Evolutionary conservation across 2,797 vertebrate genomes (phyloP).

Genomic region (Xenentodon cancila): DNA sequence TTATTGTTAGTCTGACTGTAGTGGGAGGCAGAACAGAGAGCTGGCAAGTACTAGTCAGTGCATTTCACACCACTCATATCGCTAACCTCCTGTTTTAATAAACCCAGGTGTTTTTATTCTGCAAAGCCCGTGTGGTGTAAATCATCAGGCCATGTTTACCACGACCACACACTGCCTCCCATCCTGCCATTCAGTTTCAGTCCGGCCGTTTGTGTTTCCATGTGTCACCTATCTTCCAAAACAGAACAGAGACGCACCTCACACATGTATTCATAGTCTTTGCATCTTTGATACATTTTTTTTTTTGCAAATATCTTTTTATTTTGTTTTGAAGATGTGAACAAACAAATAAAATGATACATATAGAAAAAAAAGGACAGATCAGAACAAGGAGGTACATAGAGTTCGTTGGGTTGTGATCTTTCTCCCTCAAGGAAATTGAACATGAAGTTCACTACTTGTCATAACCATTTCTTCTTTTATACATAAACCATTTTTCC

Average conservation of each 20-base stretch:
- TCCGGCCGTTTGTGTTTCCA: slow-evolving; percentile 45
- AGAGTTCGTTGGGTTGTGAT: no score
- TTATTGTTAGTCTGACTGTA: slow-evolving; percentile 58
- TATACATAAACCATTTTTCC: no score
- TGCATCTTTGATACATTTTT: slow-evolving; percentile 72
- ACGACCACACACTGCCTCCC: slow-evolving; percentile 55
- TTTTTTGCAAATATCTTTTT: no score
- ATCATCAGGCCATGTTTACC: not conserved
- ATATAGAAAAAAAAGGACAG: no score
- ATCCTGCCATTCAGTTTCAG: slow-evolving; percentile 31
- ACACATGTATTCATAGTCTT: slow-evolving; percentile 69
- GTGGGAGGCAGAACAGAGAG: slow-evolving; percentile 48
- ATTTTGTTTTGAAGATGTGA: no score
- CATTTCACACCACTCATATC: slow-evolving; percentile 24
- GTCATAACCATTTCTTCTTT: no score
- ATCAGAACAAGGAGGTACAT: no score
- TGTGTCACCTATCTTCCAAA: slow-evolving; percentile 59
- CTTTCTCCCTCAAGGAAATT: no score
- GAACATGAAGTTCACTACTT: no score
- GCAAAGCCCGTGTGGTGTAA: not conserved
- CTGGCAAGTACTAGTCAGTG: slow-evolving; percentile 59
- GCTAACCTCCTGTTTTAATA: slow-evolving; percentile 7
- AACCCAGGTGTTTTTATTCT: slow-evolving; percentile 7
- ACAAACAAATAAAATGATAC: no score
- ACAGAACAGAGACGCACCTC: slow-evolving; percentile 72